Base-by-base conservation (phyloP, 2,888 invertebrate genomes). In the Anaspis maculata region DNA sequence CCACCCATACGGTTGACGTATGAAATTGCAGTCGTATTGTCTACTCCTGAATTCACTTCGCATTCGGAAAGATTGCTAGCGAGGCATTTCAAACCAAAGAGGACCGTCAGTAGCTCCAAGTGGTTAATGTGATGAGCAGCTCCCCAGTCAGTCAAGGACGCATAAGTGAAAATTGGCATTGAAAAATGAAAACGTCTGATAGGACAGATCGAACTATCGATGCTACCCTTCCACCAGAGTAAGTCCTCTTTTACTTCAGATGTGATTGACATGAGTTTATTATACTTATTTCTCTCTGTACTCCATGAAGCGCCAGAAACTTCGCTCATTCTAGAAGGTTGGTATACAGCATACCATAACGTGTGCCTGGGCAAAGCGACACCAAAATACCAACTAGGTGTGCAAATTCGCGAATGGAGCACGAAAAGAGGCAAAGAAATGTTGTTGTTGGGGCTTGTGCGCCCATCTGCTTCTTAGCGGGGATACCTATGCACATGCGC, bases 401-500 rank as follows among this genome's bases (percentile, higher is more conserved):
- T n/a, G n/a, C n/a, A n/a, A n/a, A n/a, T n/a, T n/a, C n/a, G n/a
- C n/a, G n/a, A n/a, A n/a, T n/a, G n/a, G n/a, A n/a, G n/a, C n/a
- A n/a, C n/a, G 19, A 19, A n/a, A n/a, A n/a, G n/a, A n/a, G n/a
- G n/a, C n/a, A n/a, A n/a, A n/a, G n/a, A n/a, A n/a, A n/a, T n/a
- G n/a, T n/a, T n/a, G n/a, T n/a, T n/a, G n/a, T n/a, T n/a, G n/a
- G n/a, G n/a, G n/a, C n/a, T n/a, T n/a, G n/a, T n/a, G n/a, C n/a
- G n/a, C 19, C 9, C 19, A 5, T 19, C 9, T 19, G 5, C 19
- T 19, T 19, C 5, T 19, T 9, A 6, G 5, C 19, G 1, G 33
- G 33, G 9, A 33, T 13, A 3, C 7, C 4, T 3, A 33, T 4
- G 5, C 19, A 21, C 28, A 33, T 30, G 9, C 4, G 3, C 3